Evolutionary conservation across 2,888 invertebrate genomes (phyloP).

Genomic region (Rhopalosiphum nymphaeae): DNA sequence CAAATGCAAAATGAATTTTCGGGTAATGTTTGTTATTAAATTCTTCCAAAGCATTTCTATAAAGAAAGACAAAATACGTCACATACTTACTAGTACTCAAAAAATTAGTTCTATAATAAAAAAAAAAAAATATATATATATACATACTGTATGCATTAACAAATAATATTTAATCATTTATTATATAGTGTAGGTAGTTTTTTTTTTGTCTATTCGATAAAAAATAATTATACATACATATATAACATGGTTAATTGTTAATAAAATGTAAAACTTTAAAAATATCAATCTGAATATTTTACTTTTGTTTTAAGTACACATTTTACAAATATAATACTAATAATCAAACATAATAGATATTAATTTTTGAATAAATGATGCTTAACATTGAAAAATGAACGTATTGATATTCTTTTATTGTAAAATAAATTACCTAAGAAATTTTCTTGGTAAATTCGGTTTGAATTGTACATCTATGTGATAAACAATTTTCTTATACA

Average conservation of each 20-base stretch:
- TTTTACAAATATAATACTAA: not conserved
- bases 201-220: not conserved
- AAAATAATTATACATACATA: not conserved
- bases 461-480: slow-evolving; percentile 87
- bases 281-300: not conserved
- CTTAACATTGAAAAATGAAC: not conserved
- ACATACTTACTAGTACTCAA: not conserved
- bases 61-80: slow-evolving; percentile 46
- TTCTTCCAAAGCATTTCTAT: slow-evolving; percentile 69
- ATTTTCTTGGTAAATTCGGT: slow-evolving; percentile 76
- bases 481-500: slow-evolving; percentile 69
- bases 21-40: slow-evolving; percentile 71
- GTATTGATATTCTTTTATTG: not conserved
- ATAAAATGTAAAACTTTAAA: too few relatives aligned
- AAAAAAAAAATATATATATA: too few relatives aligned
- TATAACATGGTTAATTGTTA: too few relatives aligned
- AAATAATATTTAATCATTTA: not conserved
- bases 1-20: slow-evolving; percentile 76
- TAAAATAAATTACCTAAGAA: slow-evolving; percentile 55
- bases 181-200: not conserved
- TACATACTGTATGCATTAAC: too few relatives aligned
- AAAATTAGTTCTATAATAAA: too few relatives aligned
- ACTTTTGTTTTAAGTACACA: not conserved
- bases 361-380: not conserved
- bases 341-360: not conserved